Percentiles rank a stretch among this genome's conserved stretches.
These are phyloP conservation scores for Apotomis capreana DNA, from an alignment of 2,888 invertebrate genomes.

Conservation along the genomic window DNA sequence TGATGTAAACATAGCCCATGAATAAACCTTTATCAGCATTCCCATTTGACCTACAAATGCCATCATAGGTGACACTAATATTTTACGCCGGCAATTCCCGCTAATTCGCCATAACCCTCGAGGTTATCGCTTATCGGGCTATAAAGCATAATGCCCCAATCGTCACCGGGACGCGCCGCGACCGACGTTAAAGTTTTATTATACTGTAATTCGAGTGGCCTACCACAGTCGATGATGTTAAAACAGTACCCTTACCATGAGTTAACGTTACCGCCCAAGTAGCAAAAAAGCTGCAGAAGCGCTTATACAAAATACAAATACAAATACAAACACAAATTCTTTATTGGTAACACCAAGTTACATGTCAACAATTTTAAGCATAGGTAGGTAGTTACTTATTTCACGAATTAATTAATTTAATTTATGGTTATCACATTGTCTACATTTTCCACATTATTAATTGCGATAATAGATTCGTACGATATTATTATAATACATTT, in stretches of 20 bases:
- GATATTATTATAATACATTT: too few species aligned
- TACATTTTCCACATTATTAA: too few species aligned
- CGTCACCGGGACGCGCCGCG: slow-evolving; percentile 12
- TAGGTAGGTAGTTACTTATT: too few species aligned
- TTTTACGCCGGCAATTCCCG: slow-evolving; percentile 21
- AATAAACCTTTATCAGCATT: not conserved
- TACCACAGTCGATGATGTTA: not conserved
- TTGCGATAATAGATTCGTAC: too few species aligned
- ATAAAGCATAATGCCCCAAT: slow-evolving; percentile 25
- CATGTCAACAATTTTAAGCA: too few species aligned
- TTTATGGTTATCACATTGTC: too few species aligned
- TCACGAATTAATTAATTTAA: too few species aligned
- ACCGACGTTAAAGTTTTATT: slow-evolving; percentile 24
- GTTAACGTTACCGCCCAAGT: too few species aligned
- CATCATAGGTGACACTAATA: slow-evolving; percentile 15
- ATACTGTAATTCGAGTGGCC: slow-evolving; percentile 23
- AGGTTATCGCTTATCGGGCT: slow-evolving; percentile 25
- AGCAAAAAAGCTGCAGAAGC: too few species aligned
- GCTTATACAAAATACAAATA: too few species aligned
- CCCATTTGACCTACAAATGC: slow-evolving; percentile 2
- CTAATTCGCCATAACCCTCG: slow-evolving; percentile 28
- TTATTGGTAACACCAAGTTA: too few species aligned
- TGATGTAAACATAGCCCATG: not conserved
- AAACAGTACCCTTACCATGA: slow-evolving; percentile 7
- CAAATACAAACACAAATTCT: too few species aligned